Conservation (phyloP, 2,888 invertebrate genomes). For the Platycheirus albimanus region DNA sequence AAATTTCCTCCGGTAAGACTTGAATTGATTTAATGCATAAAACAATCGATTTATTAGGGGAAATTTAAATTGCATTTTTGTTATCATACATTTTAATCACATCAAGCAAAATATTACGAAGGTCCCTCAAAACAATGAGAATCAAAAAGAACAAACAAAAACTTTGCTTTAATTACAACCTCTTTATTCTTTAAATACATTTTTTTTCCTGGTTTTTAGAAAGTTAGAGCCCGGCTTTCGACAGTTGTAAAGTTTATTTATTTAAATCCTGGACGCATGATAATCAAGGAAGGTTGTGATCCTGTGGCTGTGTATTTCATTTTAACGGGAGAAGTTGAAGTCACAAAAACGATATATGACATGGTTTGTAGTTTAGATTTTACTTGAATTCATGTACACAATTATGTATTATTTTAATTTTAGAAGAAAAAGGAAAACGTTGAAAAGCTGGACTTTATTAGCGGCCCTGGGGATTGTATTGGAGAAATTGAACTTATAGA, state of each 20-base stretch:
- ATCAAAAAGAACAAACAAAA: not conserved
- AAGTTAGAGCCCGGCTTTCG: conserved; percentile 86
- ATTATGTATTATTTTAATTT: conserved; percentile 1
- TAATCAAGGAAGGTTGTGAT: conserved; percentile 86
- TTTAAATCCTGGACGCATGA: conserved; percentile 84
- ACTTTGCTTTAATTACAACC: not conserved
- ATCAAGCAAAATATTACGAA: too few relatives aligned
- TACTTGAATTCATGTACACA: not conserved
- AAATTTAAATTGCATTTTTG: too few relatives aligned
- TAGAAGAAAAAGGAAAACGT: conserved; percentile 59
- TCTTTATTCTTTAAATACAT: conserved; percentile 58
- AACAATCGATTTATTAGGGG: too few relatives aligned
- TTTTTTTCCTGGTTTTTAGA: conserved; percentile 82
- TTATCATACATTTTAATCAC: too few relatives aligned
- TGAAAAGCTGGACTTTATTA: conserved; percentile 76
- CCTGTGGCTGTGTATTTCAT: conserved; percentile 87
- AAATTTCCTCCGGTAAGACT: conserved; percentile 84
- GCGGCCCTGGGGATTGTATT: conserved; percentile 79
- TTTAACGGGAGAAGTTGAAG: conserved; percentile 84
- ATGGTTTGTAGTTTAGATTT: conserved; percentile 75
- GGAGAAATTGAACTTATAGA: conserved; percentile 80
- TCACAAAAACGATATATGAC: conserved; percentile 77
- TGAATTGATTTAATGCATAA: not conserved
- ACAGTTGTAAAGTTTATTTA: conserved; percentile 86
- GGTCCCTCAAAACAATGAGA: not conserved